Base-by-base conservation (phyloP, 1,140 invertebrate species). In the Panulirus ornatus region DNA sequence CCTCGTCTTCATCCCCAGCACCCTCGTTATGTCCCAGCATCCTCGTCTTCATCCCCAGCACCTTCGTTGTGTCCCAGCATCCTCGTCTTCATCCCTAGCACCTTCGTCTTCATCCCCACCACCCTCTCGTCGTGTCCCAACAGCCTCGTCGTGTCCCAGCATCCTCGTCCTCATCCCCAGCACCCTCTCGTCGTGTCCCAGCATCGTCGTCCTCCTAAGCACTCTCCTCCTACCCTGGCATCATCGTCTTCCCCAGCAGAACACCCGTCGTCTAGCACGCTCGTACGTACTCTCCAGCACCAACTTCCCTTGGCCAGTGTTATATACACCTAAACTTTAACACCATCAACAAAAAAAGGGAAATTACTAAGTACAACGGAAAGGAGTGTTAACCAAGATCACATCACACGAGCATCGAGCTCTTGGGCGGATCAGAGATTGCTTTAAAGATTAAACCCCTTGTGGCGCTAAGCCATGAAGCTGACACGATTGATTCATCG, bases 281-380 rank as follows among this genome's bases (percentile, higher is more conserved):
- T 47, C n/a, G n/a, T n/a, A n/a, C n/a, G 3, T 30, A 30, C 70
- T 22, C 73, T 27, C 34, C 73, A 38, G 22, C 36, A 42, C 73
- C 73, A 76, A 3, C 40, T 9, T 5, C 14, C n/a, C 36, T 19
- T 9, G n/a, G n/a, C n/a, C n/a, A n/a, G n/a, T n/a, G n/a, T n/a
- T n/a, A n/a, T 38, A 79, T 44, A 42, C 40, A 79, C 76, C 42
- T 44, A 44, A 34, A 34, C 40, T 38, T 16, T n/a, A 47, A 27
- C 22, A 30, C 40, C 38, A 36, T 22, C 8, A 76, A 27, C 38
- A 42, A n/a, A 79, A 79, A 79, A 44, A 79, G 76, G 42, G 70
- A 73, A 36, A 36, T n/a, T n/a, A n/a, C n/a, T n/a, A n/a, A n/a
- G n/a, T n/a, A n/a, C n/a, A n/a, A n/a, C n/a, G n/a, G n/a, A n/a